A percentile compares a stretch with the other conserved stretches of the same genome.
phyloP scores from a whole-genome alignment of 2,797 vertebrate genomes.

The Cyprinella venusta region DNA sequence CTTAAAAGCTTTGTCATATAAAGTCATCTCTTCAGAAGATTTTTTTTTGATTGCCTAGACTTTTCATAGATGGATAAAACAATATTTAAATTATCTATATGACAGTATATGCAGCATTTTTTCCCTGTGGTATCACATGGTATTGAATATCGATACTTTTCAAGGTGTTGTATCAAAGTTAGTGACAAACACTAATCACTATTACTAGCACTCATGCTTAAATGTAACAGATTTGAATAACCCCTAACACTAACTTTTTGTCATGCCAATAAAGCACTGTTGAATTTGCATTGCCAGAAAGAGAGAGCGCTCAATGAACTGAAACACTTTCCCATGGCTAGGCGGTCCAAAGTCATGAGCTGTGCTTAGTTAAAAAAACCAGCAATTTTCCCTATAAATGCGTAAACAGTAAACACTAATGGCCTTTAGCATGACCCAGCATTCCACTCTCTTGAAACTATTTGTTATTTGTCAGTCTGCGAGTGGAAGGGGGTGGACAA shows the following conservation, averaged over 20 bases:
- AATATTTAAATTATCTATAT: no score
- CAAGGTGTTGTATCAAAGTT: no score
- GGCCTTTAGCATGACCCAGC: constrained; percentile 43
- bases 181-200: no score
- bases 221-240: constrained; percentile 13
- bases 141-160: no score
- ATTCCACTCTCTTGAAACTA: constrained; percentile 41
- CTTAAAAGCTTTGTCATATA: no score
- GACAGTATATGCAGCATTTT: no score
- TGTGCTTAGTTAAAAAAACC: constrained; percentile 21
- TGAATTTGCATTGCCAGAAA: background rate
- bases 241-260: constrained; percentile 5
- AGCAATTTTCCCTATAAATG: constrained; percentile 42
- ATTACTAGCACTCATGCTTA: background rate
- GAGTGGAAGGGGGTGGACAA: constrained; percentile 5
- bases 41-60: no score
- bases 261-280: constrained; percentile 7
- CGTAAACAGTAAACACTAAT: constrained; percentile 43
- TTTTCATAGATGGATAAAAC: no score
- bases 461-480: constrained; percentile 48
- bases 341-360: constrained; percentile 22
- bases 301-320: constrained; percentile 7
- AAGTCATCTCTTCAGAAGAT: no score
- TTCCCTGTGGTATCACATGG: no score
- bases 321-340: constrained; percentile 37